phyloP scores from a whole-genome alignment of 2,888 invertebrate species.

The Tenthredo scrophulariae region DNA sequence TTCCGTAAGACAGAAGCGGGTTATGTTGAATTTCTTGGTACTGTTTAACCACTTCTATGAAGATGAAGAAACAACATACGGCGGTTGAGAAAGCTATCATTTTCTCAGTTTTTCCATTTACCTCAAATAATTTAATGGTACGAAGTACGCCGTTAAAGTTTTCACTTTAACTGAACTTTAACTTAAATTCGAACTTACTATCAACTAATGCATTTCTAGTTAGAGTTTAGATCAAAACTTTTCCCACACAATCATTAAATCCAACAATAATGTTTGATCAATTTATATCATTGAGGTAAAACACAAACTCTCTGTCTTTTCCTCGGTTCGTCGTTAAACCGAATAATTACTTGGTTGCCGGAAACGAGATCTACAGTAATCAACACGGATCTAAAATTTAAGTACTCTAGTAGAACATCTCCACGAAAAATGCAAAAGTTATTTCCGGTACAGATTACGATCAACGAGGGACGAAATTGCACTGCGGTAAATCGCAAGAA shows the following conservation, averaged over 20 bases:
- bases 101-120: not conserved
- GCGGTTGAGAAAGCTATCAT: not conserved
- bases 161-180: slow-evolving; percentile 34
- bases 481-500: not conserved
- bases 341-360: not conserved
- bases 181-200: slow-evolving; percentile 20
- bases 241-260: slow-evolving; percentile 24
- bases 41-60: not conserved
- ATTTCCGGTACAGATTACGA: not conserved
- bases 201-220: slow-evolving; percentile 20
- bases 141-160: slow-evolving; percentile 32
- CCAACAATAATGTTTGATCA: slow-evolving; percentile 34
- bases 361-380: not conserved
- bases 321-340: not conserved
- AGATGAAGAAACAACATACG: not conserved
- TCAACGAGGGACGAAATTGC: not conserved
- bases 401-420: not conserved
- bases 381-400: not conserved
- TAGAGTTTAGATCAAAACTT: slow-evolving; percentile 35
- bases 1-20: not conserved
- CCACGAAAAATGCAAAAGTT: not conserved
- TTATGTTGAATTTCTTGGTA: not conserved
- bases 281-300: not conserved
- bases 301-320: not conserved
- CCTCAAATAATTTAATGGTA: slow-evolving; percentile 17